Evolutionary conservation across 2,888 invertebrate genomes (phyloP), one percentile per base, ranked within the genome.

Genomic region (Tetheella fluctuosa): DNA sequence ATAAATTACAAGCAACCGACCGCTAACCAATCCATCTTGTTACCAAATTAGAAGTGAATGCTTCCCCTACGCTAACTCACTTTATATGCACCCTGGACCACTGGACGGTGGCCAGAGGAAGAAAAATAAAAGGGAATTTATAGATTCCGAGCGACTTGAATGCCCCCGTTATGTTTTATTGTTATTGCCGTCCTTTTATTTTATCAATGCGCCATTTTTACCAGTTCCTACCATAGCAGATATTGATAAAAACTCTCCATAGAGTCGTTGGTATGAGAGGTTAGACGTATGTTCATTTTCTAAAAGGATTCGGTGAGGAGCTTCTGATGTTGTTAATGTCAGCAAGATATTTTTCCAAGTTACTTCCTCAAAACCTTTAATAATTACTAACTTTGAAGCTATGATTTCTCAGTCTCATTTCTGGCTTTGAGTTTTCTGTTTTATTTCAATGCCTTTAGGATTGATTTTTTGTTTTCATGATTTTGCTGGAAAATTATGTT

Each of bases 151-250:
- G 65, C 48, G 48, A 48, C 48, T 48, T 48, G 48, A 48, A 48
- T 48, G 48, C 20, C 68, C 69, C 85, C 83, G 88, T 89, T 90
- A 89, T 90, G 79, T 86, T 90, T 90, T 90, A 90, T 89, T 88
- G 89, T 89, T 90, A 90, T 89, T 80, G 80, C 85, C 71, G 72
- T 48, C 48, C 79, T 83, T 81, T 83, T 77, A 83, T 88, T 85
- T 84, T 86, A 86, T 88, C 84, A 84, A 83, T 79, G 73, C 48
- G 48, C 48, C 20, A 61, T 67, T 65, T 80, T 83, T 77, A 83
- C 79, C 78, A 70, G 48, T 20, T 48, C 48, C 42, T 17, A 17
- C 17, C 74, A 73, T 67, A 73, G 66, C 74, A 71, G 71, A 75
- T 81, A 83, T 83, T 83, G 82, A 81, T 81, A 81, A 77, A 71